Conservation (phyloP, 2,113 vertebrate species). For the Oxygymnocypris stewartii region DNA sequence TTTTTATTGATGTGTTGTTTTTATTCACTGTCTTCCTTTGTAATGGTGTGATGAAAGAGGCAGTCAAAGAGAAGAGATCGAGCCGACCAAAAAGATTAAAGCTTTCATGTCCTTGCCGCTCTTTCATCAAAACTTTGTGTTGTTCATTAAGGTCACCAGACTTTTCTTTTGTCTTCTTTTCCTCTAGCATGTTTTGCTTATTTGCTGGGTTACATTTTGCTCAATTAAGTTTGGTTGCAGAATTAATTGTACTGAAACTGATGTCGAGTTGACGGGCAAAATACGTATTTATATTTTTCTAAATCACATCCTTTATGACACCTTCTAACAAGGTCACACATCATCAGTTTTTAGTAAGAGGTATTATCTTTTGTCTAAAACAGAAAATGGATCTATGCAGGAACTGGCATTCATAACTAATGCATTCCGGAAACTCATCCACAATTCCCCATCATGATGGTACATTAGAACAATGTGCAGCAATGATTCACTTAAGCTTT, state of each 20-base stretch:
- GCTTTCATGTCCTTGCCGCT: conserved; percentile 58
- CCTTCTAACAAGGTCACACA: conserved; percentile 2
- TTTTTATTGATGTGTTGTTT: conserved; percentile 53
- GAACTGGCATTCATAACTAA: background rate
- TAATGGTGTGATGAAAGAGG: conserved; percentile 73
- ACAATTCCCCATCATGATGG: conserved; percentile 10
- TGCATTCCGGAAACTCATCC: conserved; percentile 4
- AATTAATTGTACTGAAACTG: conserved; percentile 22
- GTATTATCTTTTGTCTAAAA: conserved; percentile 7
- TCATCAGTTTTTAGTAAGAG: conserved; percentile 16
- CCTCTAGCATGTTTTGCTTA: background rate
- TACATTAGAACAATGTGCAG: background rate
- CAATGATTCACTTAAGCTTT: background rate
- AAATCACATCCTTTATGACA: background rate
- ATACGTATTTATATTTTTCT: background rate
- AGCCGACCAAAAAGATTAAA: conserved; percentile 63
- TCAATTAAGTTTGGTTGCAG: background rate
- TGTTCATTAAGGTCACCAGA: conserved; percentile 59
- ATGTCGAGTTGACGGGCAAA: background rate
- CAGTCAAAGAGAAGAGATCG: conserved; percentile 61
- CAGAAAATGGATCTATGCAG: background rate
- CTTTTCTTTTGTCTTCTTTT: conserved; percentile 59
- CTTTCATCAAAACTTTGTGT: conserved; percentile 64
- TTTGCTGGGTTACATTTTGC: no score
- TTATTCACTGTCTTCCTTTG: conserved; percentile 64